These are phyloP conservation scores for Cloeon dipterum DNA, from an alignment of 2,888 invertebrate species.

Conservation along the genomic window DNA sequence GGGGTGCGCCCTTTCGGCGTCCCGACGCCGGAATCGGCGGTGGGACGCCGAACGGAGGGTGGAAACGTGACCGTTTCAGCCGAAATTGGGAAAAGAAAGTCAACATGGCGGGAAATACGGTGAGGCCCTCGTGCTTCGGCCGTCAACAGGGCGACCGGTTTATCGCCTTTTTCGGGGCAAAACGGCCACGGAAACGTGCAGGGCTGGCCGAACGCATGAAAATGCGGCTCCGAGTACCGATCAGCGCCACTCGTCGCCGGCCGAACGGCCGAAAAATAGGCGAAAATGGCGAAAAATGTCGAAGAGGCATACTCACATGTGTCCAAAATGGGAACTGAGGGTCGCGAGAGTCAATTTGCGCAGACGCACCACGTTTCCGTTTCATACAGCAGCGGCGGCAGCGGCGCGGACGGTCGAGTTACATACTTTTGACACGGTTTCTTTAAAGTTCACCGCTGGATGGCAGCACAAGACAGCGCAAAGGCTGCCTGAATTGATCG, in stretches of 20 bases:
- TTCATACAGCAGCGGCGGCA: too few species aligned
- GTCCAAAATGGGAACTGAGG: slow-evolving; percentile 72
- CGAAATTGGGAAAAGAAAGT: slow-evolving; percentile 10
- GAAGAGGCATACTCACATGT: slow-evolving; percentile 54
- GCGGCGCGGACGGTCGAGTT: too few species aligned
- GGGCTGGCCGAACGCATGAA: too few species aligned
- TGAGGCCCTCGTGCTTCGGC: slow-evolving; percentile 2
- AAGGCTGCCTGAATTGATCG: too few species aligned
- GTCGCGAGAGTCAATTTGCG: slow-evolving; percentile 53
- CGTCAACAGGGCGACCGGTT: not conserved
- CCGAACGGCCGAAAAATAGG: not conserved
- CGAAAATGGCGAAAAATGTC: not conserved
- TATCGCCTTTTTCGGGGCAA: not conserved
- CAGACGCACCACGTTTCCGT: slow-evolving; percentile 36
- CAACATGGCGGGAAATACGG: slow-evolving; percentile 27
- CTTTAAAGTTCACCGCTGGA: too few species aligned
- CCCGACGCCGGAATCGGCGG: too few species aligned
- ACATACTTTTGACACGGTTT: too few species aligned
- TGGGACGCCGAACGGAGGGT: too few species aligned
- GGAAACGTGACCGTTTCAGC: not conserved
- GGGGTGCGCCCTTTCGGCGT: too few species aligned
- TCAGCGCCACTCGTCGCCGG: too few species aligned
- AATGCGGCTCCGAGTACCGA: not conserved
- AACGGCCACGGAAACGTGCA: too few species aligned
- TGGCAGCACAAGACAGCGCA: too few species aligned